phyloP scores from a whole-genome alignment of 1,140 invertebrate species.

The Prorops nasuta region DNA sequence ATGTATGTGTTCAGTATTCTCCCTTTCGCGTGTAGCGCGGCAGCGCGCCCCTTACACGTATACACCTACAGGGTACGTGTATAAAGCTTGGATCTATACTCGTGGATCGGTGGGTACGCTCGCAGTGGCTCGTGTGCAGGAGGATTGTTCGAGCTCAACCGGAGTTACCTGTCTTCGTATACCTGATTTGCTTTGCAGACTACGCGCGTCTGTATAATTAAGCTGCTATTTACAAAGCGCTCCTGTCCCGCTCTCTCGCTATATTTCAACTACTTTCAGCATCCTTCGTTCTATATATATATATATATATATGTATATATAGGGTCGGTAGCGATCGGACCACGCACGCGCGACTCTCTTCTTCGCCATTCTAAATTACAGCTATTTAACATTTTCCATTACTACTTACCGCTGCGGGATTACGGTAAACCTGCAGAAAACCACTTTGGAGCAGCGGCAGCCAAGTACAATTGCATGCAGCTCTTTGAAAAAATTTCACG shows the following conservation, averaged over 20 bases:
- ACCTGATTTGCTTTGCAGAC: slow-evolving; percentile 39
- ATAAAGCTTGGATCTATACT: background rate
- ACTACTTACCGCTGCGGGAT: no score
- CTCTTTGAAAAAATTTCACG: no score
- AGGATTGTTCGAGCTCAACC: slow-evolving; percentile 27
- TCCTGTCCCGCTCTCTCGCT: slow-evolving; percentile 9
- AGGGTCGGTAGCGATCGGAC: no score
- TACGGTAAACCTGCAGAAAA: no score
- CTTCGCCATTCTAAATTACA: no score
- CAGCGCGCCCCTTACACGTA: slow-evolving; percentile 5
- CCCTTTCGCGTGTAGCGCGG: background rate
- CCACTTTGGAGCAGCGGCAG: no score
- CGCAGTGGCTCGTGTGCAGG: slow-evolving; percentile 18
- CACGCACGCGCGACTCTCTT: no score
- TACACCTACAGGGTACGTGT: background rate
- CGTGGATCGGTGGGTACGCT: background rate
- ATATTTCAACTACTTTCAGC: no score
- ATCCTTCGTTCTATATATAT: no score
- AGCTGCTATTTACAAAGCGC: slow-evolving; percentile 33
- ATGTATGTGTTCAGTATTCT: background rate
- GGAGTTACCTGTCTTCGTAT: slow-evolving; percentile 36
- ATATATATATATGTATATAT: no score
- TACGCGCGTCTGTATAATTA: slow-evolving; percentile 35
- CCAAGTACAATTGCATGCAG: no score
- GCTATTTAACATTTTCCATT: no score